These are phyloP conservation scores for Polylopha cassiicola DNA, from an alignment of 2,888 invertebrate genomes.

Conservation along the genomic window DNA sequence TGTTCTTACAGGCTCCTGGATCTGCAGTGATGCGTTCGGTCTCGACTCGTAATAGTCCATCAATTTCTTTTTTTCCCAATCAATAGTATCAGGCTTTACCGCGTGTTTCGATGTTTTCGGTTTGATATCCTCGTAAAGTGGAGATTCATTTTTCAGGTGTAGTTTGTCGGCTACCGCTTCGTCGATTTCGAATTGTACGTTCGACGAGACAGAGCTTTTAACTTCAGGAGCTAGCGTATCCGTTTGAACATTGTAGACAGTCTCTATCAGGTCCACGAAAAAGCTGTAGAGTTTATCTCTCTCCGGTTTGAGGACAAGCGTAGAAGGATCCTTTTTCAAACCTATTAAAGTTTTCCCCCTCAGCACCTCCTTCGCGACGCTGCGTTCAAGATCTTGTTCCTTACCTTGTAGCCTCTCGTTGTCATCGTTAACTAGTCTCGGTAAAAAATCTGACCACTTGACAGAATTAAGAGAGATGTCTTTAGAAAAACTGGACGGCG, in stretches of 20 bases:
- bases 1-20: too few species aligned
- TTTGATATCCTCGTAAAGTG: too few species aligned
- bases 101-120: background rate
- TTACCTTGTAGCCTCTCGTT: constrained; percentile 20
- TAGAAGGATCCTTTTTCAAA: constrained; percentile 32
- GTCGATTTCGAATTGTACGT: constrained; percentile 39
- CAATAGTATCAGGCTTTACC: background rate
- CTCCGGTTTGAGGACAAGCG: constrained; percentile 29
- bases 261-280: constrained; percentile 52
- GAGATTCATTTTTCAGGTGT: too few species aligned
- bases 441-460: constrained; percentile 6
- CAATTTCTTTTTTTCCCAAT: too few species aligned
- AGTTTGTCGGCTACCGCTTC: constrained; percentile 41
- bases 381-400: constrained; percentile 23
- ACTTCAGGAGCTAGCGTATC: constrained; percentile 16
- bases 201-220: constrained; percentile 25
- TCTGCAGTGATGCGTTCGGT: too few species aligned
- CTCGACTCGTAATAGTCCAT: too few species aligned
- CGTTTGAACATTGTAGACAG: constrained; percentile 39
- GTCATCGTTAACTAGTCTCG: constrained; percentile 12
- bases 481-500: constrained; percentile 42
- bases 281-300: constrained; percentile 46
- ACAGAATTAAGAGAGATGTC: constrained; percentile 4
- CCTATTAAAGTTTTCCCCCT: constrained; percentile 30
- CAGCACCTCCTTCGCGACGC: constrained; percentile 28